phyloP scores from a whole-genome alignment of 2,888 invertebrate species.

The Caenorhabditis panamensis region DNA sequence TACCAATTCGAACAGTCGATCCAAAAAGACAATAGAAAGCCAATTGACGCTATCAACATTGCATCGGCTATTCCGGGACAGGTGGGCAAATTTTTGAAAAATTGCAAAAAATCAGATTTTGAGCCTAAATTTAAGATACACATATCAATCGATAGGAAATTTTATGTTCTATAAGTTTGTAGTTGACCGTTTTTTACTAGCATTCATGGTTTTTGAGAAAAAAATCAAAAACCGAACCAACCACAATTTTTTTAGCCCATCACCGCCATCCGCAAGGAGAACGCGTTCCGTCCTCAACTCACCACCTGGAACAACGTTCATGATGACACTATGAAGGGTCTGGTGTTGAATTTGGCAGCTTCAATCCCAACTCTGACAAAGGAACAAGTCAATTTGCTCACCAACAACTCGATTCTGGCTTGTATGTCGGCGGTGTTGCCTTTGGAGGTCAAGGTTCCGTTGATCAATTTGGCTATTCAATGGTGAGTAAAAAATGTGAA shows the following conservation, averaged over 20 bases:
- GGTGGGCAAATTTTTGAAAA: no score
- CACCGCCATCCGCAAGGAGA: slow-evolving; percentile 5
- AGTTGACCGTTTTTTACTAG: no score
- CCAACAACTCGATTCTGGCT: slow-evolving; percentile 32
- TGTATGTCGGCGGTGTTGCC: slow-evolving; percentile 36
- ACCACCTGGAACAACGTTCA: no score
- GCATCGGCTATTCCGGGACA: slow-evolving; percentile 28
- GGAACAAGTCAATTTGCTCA: slow-evolving; percentile 11
- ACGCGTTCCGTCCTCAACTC: background rate
- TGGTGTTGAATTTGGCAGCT: background rate
- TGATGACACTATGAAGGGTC: slow-evolving; percentile 24
- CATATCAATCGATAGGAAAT: no score
- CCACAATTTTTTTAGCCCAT: no score
- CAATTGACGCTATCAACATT: slow-evolving; percentile 40
- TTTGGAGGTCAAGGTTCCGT: slow-evolving; percentile 36
- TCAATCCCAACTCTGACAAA: background rate
- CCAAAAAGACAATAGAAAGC: slow-evolving; percentile 2
- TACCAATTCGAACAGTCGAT: slow-evolving; percentile 29
- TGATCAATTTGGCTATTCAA: slow-evolving; percentile 48
- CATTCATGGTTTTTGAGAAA: no score
- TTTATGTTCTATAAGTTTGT: no score
- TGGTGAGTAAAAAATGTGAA: slow-evolving; percentile 17
- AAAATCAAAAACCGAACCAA: no score
- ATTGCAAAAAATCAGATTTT: no score
- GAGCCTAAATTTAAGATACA: no score